A percentile compares a stretch with the other conserved stretches of the same genome.
Evolutionary conservation across 2,888 invertebrate species (phyloP).

Genomic region (Muschampia plurimacula): DNA sequence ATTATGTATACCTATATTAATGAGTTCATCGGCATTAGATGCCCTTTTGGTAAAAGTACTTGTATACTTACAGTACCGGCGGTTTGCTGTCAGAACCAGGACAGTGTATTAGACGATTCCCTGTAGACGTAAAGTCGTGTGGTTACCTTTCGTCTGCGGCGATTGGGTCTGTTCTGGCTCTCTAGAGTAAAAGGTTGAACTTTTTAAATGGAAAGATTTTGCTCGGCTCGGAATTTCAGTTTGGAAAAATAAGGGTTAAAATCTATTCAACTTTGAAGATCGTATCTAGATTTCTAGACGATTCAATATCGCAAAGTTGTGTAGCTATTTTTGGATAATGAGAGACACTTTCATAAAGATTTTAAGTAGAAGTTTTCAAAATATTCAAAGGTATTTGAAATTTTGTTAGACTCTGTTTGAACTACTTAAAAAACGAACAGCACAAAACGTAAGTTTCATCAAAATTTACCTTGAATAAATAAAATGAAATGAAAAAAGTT

Average conservation of each 20-base stretch:
- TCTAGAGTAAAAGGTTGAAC: background rate
- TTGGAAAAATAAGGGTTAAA: background rate
- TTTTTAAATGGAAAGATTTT: background rate
- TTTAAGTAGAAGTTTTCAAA: too few relatives aligned
- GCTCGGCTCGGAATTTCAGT: conserved; percentile 3
- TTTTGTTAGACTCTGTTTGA: too few relatives aligned
- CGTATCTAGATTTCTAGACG: background rate
- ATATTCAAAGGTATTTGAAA: too few relatives aligned
- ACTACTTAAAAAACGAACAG: too few relatives aligned
- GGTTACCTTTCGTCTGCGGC: conserved; percentile 9
- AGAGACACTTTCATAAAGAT: too few relatives aligned
- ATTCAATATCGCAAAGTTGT: background rate
- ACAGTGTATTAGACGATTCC: background rate
- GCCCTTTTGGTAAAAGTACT: too few relatives aligned
- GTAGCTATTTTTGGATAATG: background rate
- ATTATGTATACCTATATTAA: too few relatives aligned
- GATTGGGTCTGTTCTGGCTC: background rate
- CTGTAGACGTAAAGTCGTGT: background rate
- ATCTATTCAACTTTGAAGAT: background rate
- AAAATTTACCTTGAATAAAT: too few relatives aligned
- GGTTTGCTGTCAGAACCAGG: background rate
- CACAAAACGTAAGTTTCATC: too few relatives aligned
- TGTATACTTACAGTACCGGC: too few relatives aligned
- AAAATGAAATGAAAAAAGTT: too few relatives aligned
- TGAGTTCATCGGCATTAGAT: too few relatives aligned